phyloP scores from a whole-genome alignment of 2,888 invertebrate species.

The Drosophila eohydei region DNA sequence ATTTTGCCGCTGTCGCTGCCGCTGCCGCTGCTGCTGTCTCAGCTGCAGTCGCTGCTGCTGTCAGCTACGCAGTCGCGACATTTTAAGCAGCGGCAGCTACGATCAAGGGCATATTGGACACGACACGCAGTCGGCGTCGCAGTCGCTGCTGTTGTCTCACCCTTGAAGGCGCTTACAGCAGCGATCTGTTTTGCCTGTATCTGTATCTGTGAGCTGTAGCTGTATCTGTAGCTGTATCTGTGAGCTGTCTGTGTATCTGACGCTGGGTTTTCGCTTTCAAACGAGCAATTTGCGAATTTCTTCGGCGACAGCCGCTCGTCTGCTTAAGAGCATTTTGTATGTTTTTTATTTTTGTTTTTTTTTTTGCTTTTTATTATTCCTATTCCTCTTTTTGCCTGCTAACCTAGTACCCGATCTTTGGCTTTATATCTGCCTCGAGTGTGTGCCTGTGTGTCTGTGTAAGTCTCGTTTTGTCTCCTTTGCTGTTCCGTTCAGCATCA shows the following conservation, averaged over 20 bases:
- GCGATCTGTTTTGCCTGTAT: slow-evolving; percentile 35
- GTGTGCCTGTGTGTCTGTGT: slow-evolving; percentile 23
- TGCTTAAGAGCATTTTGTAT: slow-evolving; percentile 31
- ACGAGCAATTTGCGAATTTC: slow-evolving; percentile 78
- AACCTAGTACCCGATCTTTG: slow-evolving; percentile 76
- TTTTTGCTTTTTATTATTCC: slow-evolving; percentile 39
- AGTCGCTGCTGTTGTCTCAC: slow-evolving; percentile 60
- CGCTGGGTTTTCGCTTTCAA: slow-evolving; percentile 77
- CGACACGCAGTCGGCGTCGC: slow-evolving; percentile 51
- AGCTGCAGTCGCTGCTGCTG: slow-evolving; percentile 14
- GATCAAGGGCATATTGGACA: slow-evolving; percentile 82
- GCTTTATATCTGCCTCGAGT: slow-evolving; percentile 27
- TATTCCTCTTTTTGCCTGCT: slow-evolving; percentile 63
- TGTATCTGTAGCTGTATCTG: slow-evolving; percentile 28
- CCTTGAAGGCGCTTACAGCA: slow-evolving; percentile 77
- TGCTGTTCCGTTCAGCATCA: slow-evolving; percentile 35
- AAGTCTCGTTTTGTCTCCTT: slow-evolving; percentile 61
- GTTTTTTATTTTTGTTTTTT: neutral
- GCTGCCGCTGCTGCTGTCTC: slow-evolving; percentile 16
- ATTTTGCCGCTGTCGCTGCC: slow-evolving; percentile 32
- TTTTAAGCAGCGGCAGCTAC: slow-evolving; percentile 59
- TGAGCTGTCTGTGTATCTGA: slow-evolving; percentile 50
- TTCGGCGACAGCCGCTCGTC: slow-evolving; percentile 48
- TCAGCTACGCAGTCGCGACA: slow-evolving; percentile 51
- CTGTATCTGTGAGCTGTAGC: slow-evolving; percentile 21